A percentile compares a stretch with the other conserved stretches of the same genome.
Conservation (phyloP, 2,888 invertebrate species). For the Sclerodermus sp. region DNA sequence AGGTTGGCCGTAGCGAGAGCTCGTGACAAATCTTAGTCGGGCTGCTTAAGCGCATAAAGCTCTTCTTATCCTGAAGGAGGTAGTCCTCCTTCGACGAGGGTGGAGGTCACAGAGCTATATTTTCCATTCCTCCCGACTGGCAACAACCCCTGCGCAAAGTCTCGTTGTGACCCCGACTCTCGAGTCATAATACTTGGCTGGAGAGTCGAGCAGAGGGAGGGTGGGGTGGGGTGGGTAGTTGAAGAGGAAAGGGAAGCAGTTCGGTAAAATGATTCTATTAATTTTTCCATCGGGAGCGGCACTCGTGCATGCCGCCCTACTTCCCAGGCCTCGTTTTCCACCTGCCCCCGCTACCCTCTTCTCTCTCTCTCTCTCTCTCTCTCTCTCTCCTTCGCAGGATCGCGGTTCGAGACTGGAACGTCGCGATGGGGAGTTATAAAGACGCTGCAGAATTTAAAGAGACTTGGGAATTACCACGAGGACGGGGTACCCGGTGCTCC, state of each 20-base stretch:
- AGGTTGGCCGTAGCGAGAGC: constrained; percentile 16
- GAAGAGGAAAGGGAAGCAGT: constrained; percentile 28
- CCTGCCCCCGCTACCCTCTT: not conserved
- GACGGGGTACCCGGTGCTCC: not conserved
- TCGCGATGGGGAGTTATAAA: constrained; percentile 24
- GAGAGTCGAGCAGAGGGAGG: constrained; percentile 11
- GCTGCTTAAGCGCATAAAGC: constrained; percentile 42
- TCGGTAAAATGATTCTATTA: constrained; percentile 56
- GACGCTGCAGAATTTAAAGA: constrained; percentile 24
- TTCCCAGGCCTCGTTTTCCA: constrained; percentile 15
- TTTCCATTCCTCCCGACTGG: constrained; percentile 31
- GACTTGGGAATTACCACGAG: not conserved
- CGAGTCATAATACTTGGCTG: constrained; percentile 22
- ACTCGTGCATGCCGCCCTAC: constrained; percentile 55
- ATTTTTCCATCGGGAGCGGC: constrained; percentile 54
- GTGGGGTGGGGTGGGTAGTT: constrained; percentile 5
- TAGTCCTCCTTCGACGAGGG: constrained; percentile 20
- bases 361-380: not conserved
- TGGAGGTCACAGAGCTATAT: constrained; percentile 19
- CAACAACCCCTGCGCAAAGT: constrained; percentile 13
- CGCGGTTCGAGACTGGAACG: constrained; percentile 9
- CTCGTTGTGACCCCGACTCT: constrained; percentile 16
- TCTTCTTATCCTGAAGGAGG: constrained; percentile 35
- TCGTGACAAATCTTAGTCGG: constrained; percentile 44
- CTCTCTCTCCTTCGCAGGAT: not conserved